Base-by-base conservation (phyloP, 2,797 vertebrate species). In the Eutrigla gurnardus region DNA sequence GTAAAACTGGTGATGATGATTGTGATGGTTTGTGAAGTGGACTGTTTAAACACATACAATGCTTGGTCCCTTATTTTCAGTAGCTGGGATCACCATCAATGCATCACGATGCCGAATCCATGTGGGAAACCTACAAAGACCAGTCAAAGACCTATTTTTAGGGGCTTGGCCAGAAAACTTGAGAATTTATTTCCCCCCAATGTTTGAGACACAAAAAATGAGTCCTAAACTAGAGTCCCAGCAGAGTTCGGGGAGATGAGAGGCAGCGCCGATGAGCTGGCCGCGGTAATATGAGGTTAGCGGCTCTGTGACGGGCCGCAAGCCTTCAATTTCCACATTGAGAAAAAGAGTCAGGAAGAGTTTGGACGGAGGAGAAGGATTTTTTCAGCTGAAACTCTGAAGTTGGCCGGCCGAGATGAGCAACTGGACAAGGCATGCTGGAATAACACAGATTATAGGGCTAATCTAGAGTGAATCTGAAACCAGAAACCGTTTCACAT, bases 301-400 rank as follows among this genome's bases (percentile, higher is more conserved):
- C 25, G 59, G 57, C 54, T 80, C 64, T 49, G 43, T 57, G 60
- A 80, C 10, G 4, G 80, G 64, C 81, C 35, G n/a, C 80, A 81
- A 71, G 70, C 75, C 79, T 84, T 79, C 70, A 71, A 88, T 89
- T 84, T 88, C 50, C 69, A 73, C 63, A 55, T 50, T 64, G 49
- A 53, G 57, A 65, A 25, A 39, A 11, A 50, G 25, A 76, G 43
- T 70, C 9, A 18, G 52, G 35, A 45, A 32, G 66, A 71, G 50
- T 8, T 18, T 57, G 0, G 6, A 80, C 53, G 67, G 54, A 73
- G 61, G 25, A 70, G 53, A 53, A 45, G 40, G 42, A 45, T 55
- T 67, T 67, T 76, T 75, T 59, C 63, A 73, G 75, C 81, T 88
- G 54, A 83, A 92, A 91, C 74, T 79, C 82, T 75, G 82, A 75